A percentile compares a stretch with the other conserved stretches of the same genome.
Evolutionary conservation across 2,797 vertebrate species (phyloP).

Genomic region (Sarcoramphus papa): DNA sequence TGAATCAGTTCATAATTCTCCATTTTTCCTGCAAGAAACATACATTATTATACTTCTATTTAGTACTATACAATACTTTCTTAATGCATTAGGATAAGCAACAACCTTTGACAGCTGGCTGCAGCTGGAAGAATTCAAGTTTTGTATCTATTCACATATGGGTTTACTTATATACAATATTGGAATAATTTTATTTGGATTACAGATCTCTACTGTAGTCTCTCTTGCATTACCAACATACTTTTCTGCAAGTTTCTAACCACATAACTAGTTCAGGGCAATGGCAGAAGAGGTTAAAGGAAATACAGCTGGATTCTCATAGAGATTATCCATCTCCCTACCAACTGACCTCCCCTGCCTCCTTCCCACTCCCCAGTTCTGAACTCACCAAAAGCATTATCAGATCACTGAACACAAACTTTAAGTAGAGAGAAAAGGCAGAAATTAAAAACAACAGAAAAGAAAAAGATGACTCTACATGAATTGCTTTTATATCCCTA

Average conservation of each 20-base stretch:
- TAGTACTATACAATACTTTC: not conserved
- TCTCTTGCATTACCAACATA: not conserved
- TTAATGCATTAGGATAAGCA: not conserved
- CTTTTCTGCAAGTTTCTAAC: not conserved
- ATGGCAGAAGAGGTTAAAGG: not conserved
- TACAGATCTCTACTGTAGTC: not conserved
- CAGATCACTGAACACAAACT: not conserved
- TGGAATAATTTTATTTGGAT: not conserved
- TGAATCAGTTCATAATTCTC: constrained; percentile 97
- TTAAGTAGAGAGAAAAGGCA: not conserved
- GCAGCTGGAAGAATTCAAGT: not conserved
- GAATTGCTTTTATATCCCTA: not conserved
- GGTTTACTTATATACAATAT: not conserved
- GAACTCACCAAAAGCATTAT: not conserved
- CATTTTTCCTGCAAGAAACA: constrained; percentile 86
- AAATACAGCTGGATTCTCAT: not conserved
- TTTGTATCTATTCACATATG: not conserved
- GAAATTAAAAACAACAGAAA: not conserved
- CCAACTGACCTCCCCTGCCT: not conserved
- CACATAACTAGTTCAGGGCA: not conserved
- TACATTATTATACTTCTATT: not conserved
- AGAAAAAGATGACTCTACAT: accelerated
- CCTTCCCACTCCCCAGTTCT: not conserved
- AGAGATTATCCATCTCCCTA: not conserved
- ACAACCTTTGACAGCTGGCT: not conserved